Conservation (phyloP, 2,113 vertebrate species). For the Microcebus griseorufus region DNA sequence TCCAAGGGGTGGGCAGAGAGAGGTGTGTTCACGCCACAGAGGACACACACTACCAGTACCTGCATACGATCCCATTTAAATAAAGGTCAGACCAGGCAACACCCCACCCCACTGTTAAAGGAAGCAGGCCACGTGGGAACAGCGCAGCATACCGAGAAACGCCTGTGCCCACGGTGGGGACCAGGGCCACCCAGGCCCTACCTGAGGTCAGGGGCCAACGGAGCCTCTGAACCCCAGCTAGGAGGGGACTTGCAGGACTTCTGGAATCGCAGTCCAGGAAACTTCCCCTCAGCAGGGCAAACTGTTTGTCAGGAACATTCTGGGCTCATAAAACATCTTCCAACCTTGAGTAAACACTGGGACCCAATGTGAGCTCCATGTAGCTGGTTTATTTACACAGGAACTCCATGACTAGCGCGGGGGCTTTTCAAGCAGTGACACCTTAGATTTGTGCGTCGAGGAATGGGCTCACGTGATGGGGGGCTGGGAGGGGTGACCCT, state of each 20-base stretch:
- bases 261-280: neutral
- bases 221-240: accelerated
- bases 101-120: neutral
- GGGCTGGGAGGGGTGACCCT: accelerated
- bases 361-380: neutral
- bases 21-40: neutral
- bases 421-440: neutral
- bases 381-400: accelerated
- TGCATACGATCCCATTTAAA: no score
- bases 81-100: neutral
- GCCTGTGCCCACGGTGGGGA: neutral
- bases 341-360: neutral
- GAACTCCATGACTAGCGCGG: accelerated
- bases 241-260: no score
- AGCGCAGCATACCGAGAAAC: no score
- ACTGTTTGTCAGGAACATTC: neutral
- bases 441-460: neutral
- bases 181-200: neutral
- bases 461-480: accelerated
- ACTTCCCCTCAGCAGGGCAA: neutral
- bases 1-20: neutral
- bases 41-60: neutral
- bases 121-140: neutral
- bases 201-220: accelerated
- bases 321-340: neutral